These are phyloP conservation scores for Eurytoma adleriae DNA, from an alignment of 2,888 invertebrate species.

Conservation along the genomic window DNA sequence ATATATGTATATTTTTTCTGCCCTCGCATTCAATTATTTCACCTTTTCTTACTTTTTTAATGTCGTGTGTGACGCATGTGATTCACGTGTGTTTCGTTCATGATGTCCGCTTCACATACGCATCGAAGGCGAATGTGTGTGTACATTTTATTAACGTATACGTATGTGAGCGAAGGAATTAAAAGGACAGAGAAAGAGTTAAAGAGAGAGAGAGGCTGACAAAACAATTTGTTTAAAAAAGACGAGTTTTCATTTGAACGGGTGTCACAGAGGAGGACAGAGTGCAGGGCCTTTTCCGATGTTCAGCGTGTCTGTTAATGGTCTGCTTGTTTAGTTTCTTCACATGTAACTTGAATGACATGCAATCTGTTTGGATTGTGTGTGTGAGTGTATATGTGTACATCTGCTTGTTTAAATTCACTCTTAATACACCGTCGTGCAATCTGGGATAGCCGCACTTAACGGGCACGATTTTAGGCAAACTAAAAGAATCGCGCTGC, in stretches of 20 bases:
- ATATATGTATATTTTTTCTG: conserved; percentile 64
- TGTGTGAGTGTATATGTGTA: conserved; percentile 26
- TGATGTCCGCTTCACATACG: conserved; percentile 42
- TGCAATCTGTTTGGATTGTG: conserved; percentile 23
- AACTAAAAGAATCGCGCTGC: conserved; percentile 50
- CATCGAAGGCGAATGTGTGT: conserved; percentile 52
- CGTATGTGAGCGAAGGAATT: conserved; percentile 52
- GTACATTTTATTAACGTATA: conserved; percentile 49
- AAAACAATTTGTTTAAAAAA: conserved; percentile 55
- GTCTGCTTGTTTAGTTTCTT: conserved; percentile 34
- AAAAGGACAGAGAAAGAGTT: conserved; percentile 52
- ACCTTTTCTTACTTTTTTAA: conserved; percentile 46
- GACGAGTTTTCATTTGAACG: conserved; percentile 45
- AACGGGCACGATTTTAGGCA: conserved; percentile 48
- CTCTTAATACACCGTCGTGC: conserved; percentile 40
- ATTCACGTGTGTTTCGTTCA: conserved; percentile 40
- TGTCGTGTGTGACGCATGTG: conserved; percentile 53
- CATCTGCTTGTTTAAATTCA: conserved; percentile 31
- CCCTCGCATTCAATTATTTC: conserved; percentile 43
- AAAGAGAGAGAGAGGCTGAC: conserved; percentile 53
- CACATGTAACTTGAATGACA: conserved; percentile 36
- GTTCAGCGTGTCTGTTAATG: conserved; percentile 21
- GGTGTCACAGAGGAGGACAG: conserved; percentile 28
- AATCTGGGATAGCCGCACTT: conserved; percentile 44
- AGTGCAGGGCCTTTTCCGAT: conserved; percentile 51